Conservation (phyloP, 1,140 invertebrate species). For the Myzus persicae region DNA sequence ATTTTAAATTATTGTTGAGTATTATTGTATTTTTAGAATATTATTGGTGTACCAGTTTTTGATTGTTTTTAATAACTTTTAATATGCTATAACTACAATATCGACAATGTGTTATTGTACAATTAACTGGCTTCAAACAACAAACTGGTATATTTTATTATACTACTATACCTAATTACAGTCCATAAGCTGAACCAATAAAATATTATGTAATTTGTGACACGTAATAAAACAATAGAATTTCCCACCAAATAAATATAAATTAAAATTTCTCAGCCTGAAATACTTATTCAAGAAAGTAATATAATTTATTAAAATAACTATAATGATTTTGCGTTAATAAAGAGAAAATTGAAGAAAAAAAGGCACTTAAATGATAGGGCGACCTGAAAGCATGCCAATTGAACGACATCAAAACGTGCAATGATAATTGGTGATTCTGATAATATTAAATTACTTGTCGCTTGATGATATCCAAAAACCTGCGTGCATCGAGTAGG, state of each 20-base stretch:
- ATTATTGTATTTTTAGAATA: background rate
- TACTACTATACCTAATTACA: background rate
- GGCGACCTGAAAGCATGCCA: too few species aligned
- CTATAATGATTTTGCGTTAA: background rate
- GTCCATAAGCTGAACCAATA: background rate
- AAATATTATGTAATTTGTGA: background rate
- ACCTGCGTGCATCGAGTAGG: background rate
- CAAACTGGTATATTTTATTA: background rate
- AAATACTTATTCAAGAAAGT: background rate
- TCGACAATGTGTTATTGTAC: background rate
- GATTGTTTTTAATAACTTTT: background rate
- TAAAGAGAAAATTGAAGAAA: background rate
- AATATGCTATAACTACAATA: background rate
- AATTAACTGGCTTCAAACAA: background rate
- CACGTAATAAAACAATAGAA: background rate
- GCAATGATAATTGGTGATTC: rapidly evolving
- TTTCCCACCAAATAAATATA: background rate
- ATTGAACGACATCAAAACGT: too few species aligned
- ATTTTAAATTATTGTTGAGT: background rate
- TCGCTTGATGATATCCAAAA: slow-evolving; percentile 59
- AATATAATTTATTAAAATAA: background rate
- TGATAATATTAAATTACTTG: slow-evolving; percentile 38
- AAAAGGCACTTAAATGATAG: background rate
- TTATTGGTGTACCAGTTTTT: background rate
- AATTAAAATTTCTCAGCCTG: background rate